phyloP scores from a whole-genome alignment of 92 coral and sea anemone species.

The Zoanthus gigantus region DNA sequence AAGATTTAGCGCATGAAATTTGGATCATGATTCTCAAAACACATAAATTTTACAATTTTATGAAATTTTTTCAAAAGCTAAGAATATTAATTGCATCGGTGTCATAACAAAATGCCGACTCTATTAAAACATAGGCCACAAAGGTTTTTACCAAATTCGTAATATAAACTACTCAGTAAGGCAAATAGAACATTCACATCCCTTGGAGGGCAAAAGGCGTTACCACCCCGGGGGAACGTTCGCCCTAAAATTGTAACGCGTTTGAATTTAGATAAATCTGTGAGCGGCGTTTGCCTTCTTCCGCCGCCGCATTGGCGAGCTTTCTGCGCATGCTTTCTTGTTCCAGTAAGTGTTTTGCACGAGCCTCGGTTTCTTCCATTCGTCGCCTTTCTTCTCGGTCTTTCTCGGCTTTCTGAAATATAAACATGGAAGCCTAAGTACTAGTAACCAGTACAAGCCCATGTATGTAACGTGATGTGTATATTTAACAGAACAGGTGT shows the following conservation, averaged over 20 bases:
- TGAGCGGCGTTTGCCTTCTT: constrained; percentile 83
- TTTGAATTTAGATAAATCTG: constrained; percentile 51
- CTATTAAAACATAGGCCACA: too few species aligned
- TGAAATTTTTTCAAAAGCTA: too few species aligned
- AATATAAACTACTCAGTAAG: background rate
- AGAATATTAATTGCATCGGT: too few species aligned
- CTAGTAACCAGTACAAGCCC: background rate
- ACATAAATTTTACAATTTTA: too few species aligned
- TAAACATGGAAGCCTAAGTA: background rate
- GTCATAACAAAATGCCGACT: too few species aligned
- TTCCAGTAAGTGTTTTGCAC: constrained; percentile 53
- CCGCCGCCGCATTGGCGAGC: constrained; percentile 73
- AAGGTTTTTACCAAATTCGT: too few species aligned
- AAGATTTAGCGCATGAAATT: too few species aligned
- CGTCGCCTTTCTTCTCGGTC: constrained; percentile 72
- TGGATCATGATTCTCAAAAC: too few species aligned
- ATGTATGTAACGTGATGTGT: background rate
- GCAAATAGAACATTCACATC: background rate
- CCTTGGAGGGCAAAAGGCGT: too few species aligned
- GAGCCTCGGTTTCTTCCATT: constrained; percentile 66
- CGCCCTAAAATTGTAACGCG: constrained; percentile 3
- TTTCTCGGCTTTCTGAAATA: constrained; percentile 78
- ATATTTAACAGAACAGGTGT: background rate
- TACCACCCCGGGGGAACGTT: background rate
- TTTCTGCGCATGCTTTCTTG: constrained; percentile 34